A percentile compares a stretch with the other conserved stretches of the same genome.
Conservation (phyloP, 1,140 invertebrate genomes). For the Bombus terrestris region DNA sequence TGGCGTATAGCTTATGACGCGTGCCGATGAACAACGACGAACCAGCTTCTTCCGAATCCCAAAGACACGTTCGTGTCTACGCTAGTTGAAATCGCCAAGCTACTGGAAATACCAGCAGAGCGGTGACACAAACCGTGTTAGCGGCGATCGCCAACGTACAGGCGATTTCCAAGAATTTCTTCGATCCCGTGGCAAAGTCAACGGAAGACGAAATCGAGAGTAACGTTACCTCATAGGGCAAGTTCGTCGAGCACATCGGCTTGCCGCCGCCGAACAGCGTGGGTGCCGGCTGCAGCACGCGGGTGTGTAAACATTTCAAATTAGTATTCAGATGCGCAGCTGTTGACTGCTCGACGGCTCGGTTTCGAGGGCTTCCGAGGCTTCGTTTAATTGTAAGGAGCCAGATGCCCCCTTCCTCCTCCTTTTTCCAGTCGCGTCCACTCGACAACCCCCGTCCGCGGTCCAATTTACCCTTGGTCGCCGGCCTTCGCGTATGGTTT, state of each 20-base stretch:
- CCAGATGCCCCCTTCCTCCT: conserved; percentile 76
- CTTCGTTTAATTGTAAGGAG: conserved; percentile 81
- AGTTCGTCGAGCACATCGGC: conserved; percentile 30
- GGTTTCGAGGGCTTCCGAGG: conserved; percentile 78
- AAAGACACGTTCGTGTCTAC: too few species aligned
- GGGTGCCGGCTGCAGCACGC: conserved; percentile 64
- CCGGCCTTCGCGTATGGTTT: conserved; percentile 73
- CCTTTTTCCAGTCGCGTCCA: conserved; percentile 32
- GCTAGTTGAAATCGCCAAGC: too few species aligned
- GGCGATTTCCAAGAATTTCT: not conserved
- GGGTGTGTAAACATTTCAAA: conserved; percentile 81
- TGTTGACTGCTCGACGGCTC: conserved; percentile 77
- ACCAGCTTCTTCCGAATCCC: too few species aligned
- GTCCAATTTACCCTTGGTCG: conserved; percentile 44
- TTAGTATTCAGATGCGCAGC: conserved; percentile 81
- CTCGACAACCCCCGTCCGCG: conserved; percentile 24
- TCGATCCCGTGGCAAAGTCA: not conserved
- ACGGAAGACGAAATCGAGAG: not conserved
- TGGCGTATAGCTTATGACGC: too few species aligned
- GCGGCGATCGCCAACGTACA: too few species aligned
- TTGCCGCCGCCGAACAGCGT: conserved; percentile 30
- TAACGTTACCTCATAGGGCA: not conserved
- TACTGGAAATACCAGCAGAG: too few species aligned
- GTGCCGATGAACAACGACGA: too few species aligned
- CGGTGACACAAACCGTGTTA: too few species aligned